phyloP scores from a whole-genome alignment of 2,888 invertebrate species.

The Cheilosia impressa region DNA sequence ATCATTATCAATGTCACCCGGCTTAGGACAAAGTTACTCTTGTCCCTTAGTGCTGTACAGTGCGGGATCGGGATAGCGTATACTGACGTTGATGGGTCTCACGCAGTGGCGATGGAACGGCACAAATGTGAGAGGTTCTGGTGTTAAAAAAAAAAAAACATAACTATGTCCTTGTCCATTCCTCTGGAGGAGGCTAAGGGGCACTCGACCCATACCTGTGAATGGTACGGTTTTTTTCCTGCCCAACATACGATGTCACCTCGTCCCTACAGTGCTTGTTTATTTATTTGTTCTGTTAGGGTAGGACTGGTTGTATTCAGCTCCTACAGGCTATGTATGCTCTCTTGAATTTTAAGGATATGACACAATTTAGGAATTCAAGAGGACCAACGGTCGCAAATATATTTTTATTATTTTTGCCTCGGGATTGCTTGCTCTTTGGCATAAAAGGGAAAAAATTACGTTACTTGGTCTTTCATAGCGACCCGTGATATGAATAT shows the following conservation, averaged over 20 bases:
- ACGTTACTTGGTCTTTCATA: conserved; percentile 62
- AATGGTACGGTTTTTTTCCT: neutral
- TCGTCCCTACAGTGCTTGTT: conserved; percentile 6
- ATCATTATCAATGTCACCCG: conserved; percentile 65
- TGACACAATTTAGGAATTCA: conserved; percentile 61
- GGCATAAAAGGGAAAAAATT: conserved; percentile 52
- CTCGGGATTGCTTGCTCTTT: conserved; percentile 39
- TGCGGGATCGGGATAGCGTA: conserved; percentile 1
- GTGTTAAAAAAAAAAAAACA: conserved; percentile 1
- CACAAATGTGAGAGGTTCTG: conserved; percentile 38
- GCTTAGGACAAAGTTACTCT: conserved; percentile 55
- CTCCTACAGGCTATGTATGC: conserved; percentile 26
- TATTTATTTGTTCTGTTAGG: conserved; percentile 32
- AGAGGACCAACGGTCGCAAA: conserved; percentile 62
- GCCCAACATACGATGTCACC: neutral
- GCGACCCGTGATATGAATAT: conserved; percentile 70
- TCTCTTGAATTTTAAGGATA: conserved; percentile 67
- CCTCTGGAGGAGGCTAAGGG: too few relatives aligned
- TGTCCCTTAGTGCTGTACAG: neutral
- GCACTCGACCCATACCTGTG: conserved; percentile 13
- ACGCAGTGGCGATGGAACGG: conserved; percentile 10
- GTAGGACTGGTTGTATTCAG: neutral
- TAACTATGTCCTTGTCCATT: neutral
- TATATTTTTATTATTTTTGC: conserved; percentile 63
- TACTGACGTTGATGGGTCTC: conserved; percentile 46